Conservation (phyloP, 2,113 vertebrate genomes). For the Rallus limicola region DNA sequence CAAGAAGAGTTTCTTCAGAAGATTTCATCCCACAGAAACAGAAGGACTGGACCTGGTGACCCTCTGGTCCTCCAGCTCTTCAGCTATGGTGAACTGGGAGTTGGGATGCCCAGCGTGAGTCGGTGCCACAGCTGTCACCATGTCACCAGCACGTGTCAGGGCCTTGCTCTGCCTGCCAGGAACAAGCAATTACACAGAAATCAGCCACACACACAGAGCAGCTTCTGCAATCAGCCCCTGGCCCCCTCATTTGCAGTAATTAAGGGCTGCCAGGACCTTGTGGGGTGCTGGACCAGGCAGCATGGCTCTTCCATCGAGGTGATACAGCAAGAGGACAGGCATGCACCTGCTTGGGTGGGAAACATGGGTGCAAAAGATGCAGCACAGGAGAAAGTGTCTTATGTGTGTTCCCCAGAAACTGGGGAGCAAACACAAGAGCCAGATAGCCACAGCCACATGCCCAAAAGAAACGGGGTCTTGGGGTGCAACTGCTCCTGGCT, state of each 20-base stretch:
- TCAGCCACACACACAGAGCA: not conserved
- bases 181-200: not conserved
- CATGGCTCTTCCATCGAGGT: not conserved
- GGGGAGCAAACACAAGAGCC: not conserved
- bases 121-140: fast-evolving
- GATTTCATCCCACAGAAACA: not conserved
- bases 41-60: not conserved
- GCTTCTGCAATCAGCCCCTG: not conserved
- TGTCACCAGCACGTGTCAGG: fast-evolving
- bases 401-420: not conserved
- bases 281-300: not conserved
- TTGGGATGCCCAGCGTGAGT: not conserved
- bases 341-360: not conserved
- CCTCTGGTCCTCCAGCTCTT: not conserved
- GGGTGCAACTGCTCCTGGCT: not conserved
- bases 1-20: not conserved
- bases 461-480: fast-evolving
- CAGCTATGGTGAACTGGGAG: fast-evolving
- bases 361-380: not conserved
- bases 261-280: not conserved
- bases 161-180: fast-evolving
- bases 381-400: not conserved
- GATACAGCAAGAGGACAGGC: not conserved
- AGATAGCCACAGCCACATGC: not conserved
- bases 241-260: not conserved